Percentiles rank a stretch among this genome's conserved stretches.
These are phyloP conservation scores for Saguinus midas DNA, from an alignment of 2,113 vertebrate genomes.

Conservation along the genomic window DNA sequence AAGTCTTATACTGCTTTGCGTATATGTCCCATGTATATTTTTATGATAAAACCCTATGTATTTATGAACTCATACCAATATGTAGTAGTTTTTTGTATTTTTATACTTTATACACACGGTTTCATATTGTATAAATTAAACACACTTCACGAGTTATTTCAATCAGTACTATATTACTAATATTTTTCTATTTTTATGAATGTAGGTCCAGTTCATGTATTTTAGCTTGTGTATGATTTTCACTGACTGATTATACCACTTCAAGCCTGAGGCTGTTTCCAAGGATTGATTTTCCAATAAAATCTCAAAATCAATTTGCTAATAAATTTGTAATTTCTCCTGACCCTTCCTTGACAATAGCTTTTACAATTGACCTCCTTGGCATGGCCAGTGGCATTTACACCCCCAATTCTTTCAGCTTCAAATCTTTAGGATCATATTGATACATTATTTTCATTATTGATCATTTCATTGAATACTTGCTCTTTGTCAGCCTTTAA, in stretches of 20 bases:
- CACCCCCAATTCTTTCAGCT: neutral
- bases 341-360: neutral
- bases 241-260: neutral
- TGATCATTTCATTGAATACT: neutral
- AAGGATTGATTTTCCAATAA: slow-evolving; percentile 13
- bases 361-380: neutral
- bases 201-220: neutral
- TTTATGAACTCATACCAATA: neutral
- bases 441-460: neutral
- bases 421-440: slow-evolving; percentile 2
- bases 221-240: slow-evolving; percentile 13
- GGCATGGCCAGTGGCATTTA: neutral
- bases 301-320: neutral
- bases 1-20: neutral
- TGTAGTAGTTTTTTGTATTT: neutral
- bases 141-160: neutral
- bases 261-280: neutral
- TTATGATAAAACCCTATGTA: neutral
- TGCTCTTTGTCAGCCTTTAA: neutral
- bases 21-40: neutral
- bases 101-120: neutral
- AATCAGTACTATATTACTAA: neutral
- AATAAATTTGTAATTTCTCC: neutral
- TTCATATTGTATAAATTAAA: neutral
- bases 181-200: neutral